phyloP scores from a whole-genome alignment of 2,113 vertebrate species.

The Antennarius striatus region DNA sequence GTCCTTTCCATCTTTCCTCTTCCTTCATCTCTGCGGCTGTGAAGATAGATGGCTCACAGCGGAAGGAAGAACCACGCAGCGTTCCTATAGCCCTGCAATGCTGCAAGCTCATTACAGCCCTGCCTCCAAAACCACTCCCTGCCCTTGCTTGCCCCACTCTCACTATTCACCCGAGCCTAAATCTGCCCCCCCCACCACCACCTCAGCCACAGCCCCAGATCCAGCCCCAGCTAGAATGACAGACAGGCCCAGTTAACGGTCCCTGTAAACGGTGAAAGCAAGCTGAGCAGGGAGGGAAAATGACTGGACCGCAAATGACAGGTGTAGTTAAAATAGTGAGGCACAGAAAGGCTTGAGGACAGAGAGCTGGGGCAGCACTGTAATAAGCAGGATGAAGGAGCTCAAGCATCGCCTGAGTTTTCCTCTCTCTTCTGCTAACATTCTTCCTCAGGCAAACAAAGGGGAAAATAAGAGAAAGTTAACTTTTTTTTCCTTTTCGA shows the following conservation, averaged over 20 bases:
- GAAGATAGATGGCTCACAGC: slow-evolving; percentile 75
- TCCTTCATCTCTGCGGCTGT: slow-evolving; percentile 56
- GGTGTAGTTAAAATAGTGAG: slow-evolving; percentile 83
- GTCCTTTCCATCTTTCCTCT: slow-evolving; percentile 27
- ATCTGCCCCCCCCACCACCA: slow-evolving; percentile 38
- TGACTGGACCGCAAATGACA: slow-evolving; percentile 83
- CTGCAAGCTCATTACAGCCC: slow-evolving; percentile 72
- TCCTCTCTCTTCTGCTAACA: slow-evolving; percentile 70
- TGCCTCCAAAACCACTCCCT: slow-evolving; percentile 48
- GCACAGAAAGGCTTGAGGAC: slow-evolving; percentile 77
- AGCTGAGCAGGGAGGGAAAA: slow-evolving; percentile 72
- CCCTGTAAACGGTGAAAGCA: slow-evolving; percentile 73
- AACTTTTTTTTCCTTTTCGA: slow-evolving; percentile 61
- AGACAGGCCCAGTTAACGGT: slow-evolving; percentile 80
- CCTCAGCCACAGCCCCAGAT: slow-evolving; percentile 46
- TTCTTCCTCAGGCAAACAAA: slow-evolving; percentile 73
- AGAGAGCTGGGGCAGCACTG: slow-evolving; percentile 63
- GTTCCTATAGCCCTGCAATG: slow-evolving; percentile 62
- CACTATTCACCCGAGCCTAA: slow-evolving; percentile 59
- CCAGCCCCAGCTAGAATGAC: slow-evolving; percentile 70
- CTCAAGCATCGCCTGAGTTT: slow-evolving; percentile 72
- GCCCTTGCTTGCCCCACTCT: slow-evolving; percentile 49
- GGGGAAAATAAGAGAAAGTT: slow-evolving; percentile 69
- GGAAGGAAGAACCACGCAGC: slow-evolving; percentile 59
- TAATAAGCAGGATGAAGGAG: slow-evolving; percentile 76